Conservation (phyloP, 2,797 vertebrate genomes). For the Chiloscyllium punctatum region DNA sequence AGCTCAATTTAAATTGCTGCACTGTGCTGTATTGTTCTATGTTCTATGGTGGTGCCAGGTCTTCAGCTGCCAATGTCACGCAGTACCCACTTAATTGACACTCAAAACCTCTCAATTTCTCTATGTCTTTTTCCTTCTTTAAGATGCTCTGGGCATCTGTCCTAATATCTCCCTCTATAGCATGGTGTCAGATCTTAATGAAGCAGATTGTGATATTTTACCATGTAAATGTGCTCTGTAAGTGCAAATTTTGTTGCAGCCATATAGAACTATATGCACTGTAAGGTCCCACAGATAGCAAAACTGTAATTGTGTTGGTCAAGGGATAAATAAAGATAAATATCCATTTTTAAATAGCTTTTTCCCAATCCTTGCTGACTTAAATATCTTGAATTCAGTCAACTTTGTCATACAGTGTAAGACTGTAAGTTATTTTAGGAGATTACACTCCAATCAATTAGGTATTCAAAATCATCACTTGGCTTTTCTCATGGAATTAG, state of each 20-base stretch:
- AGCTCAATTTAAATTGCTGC: too few relatives aligned
- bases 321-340: not conserved
- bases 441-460: not conserved
- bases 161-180: too few relatives aligned
- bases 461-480: not conserved
- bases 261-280: not conserved
- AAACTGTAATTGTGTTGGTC: not conserved
- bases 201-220: not conserved
- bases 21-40: too few relatives aligned
- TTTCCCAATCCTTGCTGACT: not conserved
- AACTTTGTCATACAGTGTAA: not conserved
- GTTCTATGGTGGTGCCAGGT: too few relatives aligned
- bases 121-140: too few relatives aligned
- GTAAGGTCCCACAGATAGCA: not conserved
- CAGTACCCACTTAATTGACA: too few relatives aligned
- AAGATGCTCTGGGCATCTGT: too few relatives aligned
- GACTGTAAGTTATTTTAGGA: not conserved
- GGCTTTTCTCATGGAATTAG: not conserved
- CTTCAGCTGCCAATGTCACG: too few relatives aligned
- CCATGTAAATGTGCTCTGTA: not conserved
- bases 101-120: too few relatives aligned
- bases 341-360: not conserved
- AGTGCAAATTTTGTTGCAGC: not conserved
- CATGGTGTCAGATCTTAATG: not conserved
- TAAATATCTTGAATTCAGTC: not conserved